Base-by-base conservation (phyloP, 2,888 invertebrate species). In the Athalia circularis region DNA sequence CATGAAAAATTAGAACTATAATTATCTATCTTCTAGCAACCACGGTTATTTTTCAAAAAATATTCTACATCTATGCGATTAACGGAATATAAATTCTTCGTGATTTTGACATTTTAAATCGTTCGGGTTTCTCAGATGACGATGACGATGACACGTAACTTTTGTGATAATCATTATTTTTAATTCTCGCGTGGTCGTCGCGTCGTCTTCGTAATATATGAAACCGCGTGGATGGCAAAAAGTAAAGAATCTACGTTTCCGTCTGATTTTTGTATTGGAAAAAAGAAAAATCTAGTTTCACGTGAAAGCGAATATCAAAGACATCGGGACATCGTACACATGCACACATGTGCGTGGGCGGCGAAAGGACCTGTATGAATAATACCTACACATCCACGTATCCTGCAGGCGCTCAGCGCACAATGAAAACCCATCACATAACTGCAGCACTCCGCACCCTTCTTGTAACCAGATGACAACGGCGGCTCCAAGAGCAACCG, bases 301-400 rank as follows among this genome's bases (percentile, higher is more conserved):
- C 52, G 68, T 52, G 54, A 68, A 68, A 68, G 68, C 52, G 29
- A 54, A 29, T 52, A 43, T 29, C 29, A 52, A n/a, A 43, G 52
- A 68, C 50, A 52, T 64, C 11, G 62, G 29, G 15, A 54, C 3
- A 11, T 54, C 4, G 64, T 64, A 43, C 61, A 43, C 29, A 15
- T n/a, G 3, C 43, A 64, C 1, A 0, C 5, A 29, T 64, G 43
- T 5, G 61, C 15, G 62, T 29, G 75, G 48, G 61, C 15, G 52
- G 45, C 5, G 62, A 50, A 13, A 64, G 75, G 50, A 52, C 29
- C 48, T 13, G 8, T 9, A 8, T 65, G 7, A 43, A 65, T 11
- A 13, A 80, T 83, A 83, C 82, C 79, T 83, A 84, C 83, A 83
- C 84, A 85, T 85, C 84, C 85, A 84, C 83, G 85, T 84, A 81